Conservation (phyloP, 2,888 invertebrate species). For the Pecten maximus region DNA sequence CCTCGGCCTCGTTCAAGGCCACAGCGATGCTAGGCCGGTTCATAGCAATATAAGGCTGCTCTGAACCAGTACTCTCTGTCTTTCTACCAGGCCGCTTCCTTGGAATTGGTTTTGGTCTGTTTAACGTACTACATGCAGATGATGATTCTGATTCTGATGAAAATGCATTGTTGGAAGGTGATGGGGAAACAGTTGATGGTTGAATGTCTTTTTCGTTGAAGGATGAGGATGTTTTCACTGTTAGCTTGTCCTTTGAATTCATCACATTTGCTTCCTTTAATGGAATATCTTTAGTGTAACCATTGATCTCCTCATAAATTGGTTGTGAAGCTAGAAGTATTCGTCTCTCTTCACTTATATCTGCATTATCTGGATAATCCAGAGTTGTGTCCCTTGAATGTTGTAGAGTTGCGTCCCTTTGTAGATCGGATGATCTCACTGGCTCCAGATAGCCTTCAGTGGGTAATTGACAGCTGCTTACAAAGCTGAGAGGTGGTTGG, state of each 20-base stretch:
- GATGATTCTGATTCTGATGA: conserved; percentile 68
- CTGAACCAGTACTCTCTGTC: conserved; percentile 67
- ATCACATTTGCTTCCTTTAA: not conserved
- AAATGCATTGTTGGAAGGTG: conserved; percentile 62
- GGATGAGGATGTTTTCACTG: conserved; percentile 38
- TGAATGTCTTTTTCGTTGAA: conserved; percentile 41
- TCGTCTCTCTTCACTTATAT: conserved; percentile 68
- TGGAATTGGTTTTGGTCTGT: conserved; percentile 74
- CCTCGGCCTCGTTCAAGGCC: conserved; percentile 70
- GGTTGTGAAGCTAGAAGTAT: conserved; percentile 73
- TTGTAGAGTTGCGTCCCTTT: conserved; percentile 38
- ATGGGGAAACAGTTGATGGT: conserved; percentile 53
- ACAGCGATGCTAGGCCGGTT: conserved; percentile 73
- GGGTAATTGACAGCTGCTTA: conserved; percentile 56
- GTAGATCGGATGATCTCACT: conserved; percentile 57
- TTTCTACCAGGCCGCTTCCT: conserved; percentile 67
- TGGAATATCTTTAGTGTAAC: conserved; percentile 58
- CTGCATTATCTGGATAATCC: conserved; percentile 26
- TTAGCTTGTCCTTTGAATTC: not conserved
- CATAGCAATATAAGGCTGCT: conserved; percentile 77
- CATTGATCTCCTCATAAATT: conserved; percentile 78
- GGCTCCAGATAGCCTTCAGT: conserved; percentile 77
- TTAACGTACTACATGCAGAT: conserved; percentile 67
- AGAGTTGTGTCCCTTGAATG: conserved; percentile 50
- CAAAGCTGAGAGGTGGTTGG: conserved; percentile 45